Evolutionary conservation across 64 coral and sea anemone species (phyloP).

Genomic region (Astreopora myriophthalma): DNA sequence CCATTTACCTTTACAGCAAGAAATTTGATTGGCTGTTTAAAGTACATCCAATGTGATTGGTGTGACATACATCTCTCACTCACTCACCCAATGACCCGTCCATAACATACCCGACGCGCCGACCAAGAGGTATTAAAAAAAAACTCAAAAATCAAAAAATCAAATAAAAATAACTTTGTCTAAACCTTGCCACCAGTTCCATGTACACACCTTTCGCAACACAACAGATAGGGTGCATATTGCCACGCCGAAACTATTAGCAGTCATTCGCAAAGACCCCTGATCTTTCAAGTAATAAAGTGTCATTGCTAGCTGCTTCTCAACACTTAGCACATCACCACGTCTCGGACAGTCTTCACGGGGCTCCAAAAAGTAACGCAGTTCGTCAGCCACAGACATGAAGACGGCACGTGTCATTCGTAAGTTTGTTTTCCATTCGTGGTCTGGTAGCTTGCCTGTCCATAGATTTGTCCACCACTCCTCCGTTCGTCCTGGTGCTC

Average conservation of each 20-base stretch:
- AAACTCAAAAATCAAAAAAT: too few relatives aligned
- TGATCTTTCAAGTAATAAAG: constrained; percentile 56
- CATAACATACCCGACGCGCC: too few relatives aligned
- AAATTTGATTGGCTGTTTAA: too few relatives aligned
- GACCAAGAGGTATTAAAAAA: too few relatives aligned
- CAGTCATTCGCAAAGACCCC: constrained; percentile 31
- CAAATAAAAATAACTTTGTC: too few relatives aligned
- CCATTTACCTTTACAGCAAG: too few relatives aligned
- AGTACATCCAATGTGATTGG: too few relatives aligned
- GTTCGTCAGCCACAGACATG: neutral
- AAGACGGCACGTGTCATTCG: constrained; percentile 3
- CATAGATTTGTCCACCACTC: constrained; percentile 1
- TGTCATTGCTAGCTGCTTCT: constrained; percentile 32
- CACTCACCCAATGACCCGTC: too few relatives aligned
- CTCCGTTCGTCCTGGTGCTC: neutral
- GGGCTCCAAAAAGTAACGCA: neutral
- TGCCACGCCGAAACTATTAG: constrained; percentile 59
- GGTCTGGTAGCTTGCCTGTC: neutral
- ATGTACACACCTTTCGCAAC: neutral
- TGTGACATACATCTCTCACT: too few relatives aligned
- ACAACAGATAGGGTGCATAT: constrained; percentile 21
- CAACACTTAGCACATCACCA: constrained; percentile 19
- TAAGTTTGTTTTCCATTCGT: constrained; percentile 37
- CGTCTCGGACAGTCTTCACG: neutral
- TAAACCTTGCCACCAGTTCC: too few relatives aligned